These are phyloP conservation scores for Fringilla coelebs DNA, from an alignment of 2,797 vertebrate species.

Conservation along the genomic window DNA sequence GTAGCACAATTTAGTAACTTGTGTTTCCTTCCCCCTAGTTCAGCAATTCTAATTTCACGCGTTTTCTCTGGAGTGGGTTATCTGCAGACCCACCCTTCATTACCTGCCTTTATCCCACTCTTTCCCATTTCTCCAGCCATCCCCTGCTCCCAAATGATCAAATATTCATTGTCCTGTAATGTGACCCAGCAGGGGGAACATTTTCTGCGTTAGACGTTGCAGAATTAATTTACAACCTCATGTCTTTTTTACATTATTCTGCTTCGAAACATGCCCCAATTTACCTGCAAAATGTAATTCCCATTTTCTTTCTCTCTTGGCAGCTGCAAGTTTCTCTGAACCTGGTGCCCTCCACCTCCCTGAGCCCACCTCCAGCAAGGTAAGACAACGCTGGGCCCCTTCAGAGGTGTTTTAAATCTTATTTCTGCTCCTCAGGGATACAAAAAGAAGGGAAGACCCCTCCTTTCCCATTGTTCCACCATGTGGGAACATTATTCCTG, in stretches of 20 bases:
- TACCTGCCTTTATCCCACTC: conserved; percentile 45
- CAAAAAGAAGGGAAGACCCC: background rate
- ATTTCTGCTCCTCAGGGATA: background rate
- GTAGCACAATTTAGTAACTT: conserved; percentile 62
- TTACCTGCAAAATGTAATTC: conserved; percentile 32
- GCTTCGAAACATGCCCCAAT: background rate
- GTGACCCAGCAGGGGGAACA: background rate
- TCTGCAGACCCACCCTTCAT: conserved; percentile 43
- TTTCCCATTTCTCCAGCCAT: conserved; percentile 27
- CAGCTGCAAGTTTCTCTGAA: conserved; percentile 37
- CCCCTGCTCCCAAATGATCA: background rate
- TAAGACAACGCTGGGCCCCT: background rate
- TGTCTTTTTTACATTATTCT: background rate
- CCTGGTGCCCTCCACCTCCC: background rate
- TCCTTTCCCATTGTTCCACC: background rate
- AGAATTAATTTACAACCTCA: conserved; percentile 17
- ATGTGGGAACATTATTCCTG: background rate
- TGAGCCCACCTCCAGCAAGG: background rate
- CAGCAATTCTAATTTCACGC: conserved; percentile 43
- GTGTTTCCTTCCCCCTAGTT: conserved; percentile 62
- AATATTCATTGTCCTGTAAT: conserved; percentile 22
- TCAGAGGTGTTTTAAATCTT: background rate
- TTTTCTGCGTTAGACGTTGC: background rate
- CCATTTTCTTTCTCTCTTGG: conserved; percentile 26
- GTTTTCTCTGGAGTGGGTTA: conserved; percentile 32